Base-by-base conservation (phyloP, 2,888 invertebrate species). In the Eristalis tenax region DNA sequence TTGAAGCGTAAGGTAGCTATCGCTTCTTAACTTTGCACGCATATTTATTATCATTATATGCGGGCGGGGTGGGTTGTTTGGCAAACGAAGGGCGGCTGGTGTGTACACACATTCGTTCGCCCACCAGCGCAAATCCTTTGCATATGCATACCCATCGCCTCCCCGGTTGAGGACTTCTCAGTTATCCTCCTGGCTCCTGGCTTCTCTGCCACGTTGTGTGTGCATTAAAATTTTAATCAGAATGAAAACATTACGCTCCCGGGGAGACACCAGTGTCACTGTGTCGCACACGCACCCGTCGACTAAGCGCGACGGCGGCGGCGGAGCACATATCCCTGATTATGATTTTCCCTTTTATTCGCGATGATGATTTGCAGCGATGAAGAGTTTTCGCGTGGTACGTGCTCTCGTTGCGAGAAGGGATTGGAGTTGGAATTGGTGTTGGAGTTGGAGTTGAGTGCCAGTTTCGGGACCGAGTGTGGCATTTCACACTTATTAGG, bases 211-310 rank as follows among this genome's bases (percentile, higher is more conserved):
- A 13, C 3, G 35, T 35, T 63, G 22, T 68, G 63, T 50, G 40
- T 79, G 66, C 83, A 83, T 86, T 80, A 71, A 83, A 79, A 83
- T 87, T 87, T 83, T 87, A 87, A 87, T 87, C 87, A 87, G 76
- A 76, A 79, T 79, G 79, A 83, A 83, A 83, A 80, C 79, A 76
- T 83, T 79, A 78, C 66, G 66, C 64, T 79, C n/a, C 26, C 32
- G 57, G 69, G 78, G 50, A 76, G 70, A 56, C 64, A 50, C 50
- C 50, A 64, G 32, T 68, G 79, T 68, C 85, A 74, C 77, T 73
- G 69, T 43, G 50, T 43, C 57, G 32, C 40, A 59, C 63, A 66
- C 40, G 57, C 68, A 77, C 64, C 50, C 68, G 38, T 40, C 15
- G 43, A 23, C 13, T 4, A 23, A 11, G 6, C 59, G 26, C 59